Evolutionary conservation across 2,113 vertebrate species (phyloP), one percentile per base, ranked within the genome.

Genomic region (Corythoichthys haematopterus): DNA sequence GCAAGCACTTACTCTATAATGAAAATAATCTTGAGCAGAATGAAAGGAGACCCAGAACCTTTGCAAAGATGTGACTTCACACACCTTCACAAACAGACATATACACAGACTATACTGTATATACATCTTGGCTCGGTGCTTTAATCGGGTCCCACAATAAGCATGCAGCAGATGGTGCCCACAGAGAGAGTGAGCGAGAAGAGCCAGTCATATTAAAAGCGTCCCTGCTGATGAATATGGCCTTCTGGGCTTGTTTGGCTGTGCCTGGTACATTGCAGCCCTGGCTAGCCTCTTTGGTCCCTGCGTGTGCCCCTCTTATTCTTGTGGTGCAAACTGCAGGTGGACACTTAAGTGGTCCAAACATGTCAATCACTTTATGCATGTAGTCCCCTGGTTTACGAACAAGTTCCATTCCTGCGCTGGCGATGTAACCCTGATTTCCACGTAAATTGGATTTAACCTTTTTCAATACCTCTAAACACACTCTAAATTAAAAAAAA

Each of bases 161-260:
- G 82, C 80, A 79, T 67, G 84, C 68, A 82, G 86, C 88, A 89
- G 89, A 90, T 90, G 88, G 88, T 85, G 76, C 76, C 77, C 63
- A 82, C 79, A 78, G 84, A 84, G 84, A 77, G 71, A 67, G 72
- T 69, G 71, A 75, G 79, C 33, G 77, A 86, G 69, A 69, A 75
- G 79, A 71, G 72, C 80, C 77, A 74, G 80, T 69, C 82, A 86
- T 83, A 87, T 88, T 89, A 89, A 90, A 89, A 89, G 88, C 86
- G 77, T 83, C 86, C 85, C 86, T 74, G 79, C 74, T 81, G 86
- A 80, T 63, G 46, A 59, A 71, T 80, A 77, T 85, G 74, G 70
- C 66, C 79, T 82, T 85, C 75, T 58, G 76, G 78, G 80, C 73
- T 81, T 43, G 16, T 84, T 85, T 76, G 79, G 82, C 74, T 64